A percentile compares a stretch with the other conserved stretches of the same genome.
phyloP scores from a whole-genome alignment of 2,797 vertebrate species.

The Trichosurus vulpecula region DNA sequence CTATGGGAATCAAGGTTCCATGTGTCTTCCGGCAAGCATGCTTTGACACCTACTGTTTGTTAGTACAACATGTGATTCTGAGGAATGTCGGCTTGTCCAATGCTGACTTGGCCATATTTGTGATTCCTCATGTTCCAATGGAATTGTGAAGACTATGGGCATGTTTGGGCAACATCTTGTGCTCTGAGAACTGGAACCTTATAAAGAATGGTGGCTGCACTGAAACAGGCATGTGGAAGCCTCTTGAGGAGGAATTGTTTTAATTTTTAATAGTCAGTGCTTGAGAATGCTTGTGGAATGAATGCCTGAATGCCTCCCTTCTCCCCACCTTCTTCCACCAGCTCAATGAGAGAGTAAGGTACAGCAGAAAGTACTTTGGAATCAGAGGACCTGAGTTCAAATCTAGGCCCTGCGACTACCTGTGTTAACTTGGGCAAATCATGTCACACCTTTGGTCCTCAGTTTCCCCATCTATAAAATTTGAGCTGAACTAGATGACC shows the following conservation, averaged over 20 bases:
- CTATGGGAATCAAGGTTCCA: background rate
- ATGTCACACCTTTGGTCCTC: background rate
- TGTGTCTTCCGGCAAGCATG: background rate
- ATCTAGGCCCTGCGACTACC: background rate
- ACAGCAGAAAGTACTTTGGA: background rate
- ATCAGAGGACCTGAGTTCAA: background rate
- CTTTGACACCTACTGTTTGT: background rate
- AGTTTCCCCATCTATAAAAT: background rate
- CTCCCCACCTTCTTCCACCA: background rate
- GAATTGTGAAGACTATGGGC: background rate
- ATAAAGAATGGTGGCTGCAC: background rate
- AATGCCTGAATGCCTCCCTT: background rate
- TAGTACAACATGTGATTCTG: background rate
- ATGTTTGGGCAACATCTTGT: background rate
- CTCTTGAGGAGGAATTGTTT: background rate
- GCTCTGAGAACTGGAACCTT: background rate
- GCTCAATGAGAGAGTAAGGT: background rate
- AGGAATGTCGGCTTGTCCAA: background rate
- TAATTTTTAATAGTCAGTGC: background rate
- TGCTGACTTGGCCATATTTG: background rate
- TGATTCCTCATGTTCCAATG: background rate
- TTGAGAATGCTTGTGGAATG: conserved; percentile 32
- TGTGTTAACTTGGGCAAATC: background rate
- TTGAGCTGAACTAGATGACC: background rate
- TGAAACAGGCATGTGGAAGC: background rate